Base-by-base conservation (phyloP, 1,140 invertebrate genomes). In the Macrobrachium nipponense region DNA sequence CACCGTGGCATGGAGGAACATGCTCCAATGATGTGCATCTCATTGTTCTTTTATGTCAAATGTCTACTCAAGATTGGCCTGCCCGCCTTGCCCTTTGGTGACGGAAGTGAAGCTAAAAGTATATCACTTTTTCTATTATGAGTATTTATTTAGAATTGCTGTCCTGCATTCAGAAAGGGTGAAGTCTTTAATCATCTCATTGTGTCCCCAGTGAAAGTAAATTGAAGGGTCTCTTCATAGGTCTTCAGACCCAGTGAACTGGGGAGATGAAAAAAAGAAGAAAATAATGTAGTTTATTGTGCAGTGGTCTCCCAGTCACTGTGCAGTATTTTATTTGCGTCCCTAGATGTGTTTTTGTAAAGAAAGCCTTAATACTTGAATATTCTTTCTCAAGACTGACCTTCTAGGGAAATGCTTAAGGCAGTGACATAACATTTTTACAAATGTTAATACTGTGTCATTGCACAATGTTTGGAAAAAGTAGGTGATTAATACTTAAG, bases 31-130 rank as follows among this genome's bases (percentile, higher is more conserved):
- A 20, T 73, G 72, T 73, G 51, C 27, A 73, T 73, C 51, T 51
- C 51, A 36, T 73, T 51, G 72, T 73, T 73, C 27, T 73, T 73
- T 73, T 44, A 73, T 73, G 72, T 73, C 43, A 73, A 73, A 51
- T 44, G 36, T 73, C 72, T 44, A 51, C 51, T 51, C 7, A 51
- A 73, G n/a, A 73, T 73, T 73, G 72, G 72, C 72, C 51, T 73
- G 72, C 7, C 72, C 51, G 43, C 72, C 72, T 12, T 73, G 72
- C 72, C 72, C n/a, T n/a, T 73, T 51, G 36, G 72, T 73, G 72
- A 73, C n/a, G n/a, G 51, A 51, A 73, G 43, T 27, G 68, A 43
- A 72, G 10, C 36, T 51, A 51, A 73, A 72, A 73, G n/a, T 73
- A 51, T 18, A 51, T 18, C 27, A 51, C 51, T 51, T 51, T 51